Percentiles rank a stretch among this genome's conserved stretches.
These are phyloP conservation scores for Diarsia brunnea DNA, from an alignment of 2,888 invertebrate species.

Conservation along the genomic window DNA sequence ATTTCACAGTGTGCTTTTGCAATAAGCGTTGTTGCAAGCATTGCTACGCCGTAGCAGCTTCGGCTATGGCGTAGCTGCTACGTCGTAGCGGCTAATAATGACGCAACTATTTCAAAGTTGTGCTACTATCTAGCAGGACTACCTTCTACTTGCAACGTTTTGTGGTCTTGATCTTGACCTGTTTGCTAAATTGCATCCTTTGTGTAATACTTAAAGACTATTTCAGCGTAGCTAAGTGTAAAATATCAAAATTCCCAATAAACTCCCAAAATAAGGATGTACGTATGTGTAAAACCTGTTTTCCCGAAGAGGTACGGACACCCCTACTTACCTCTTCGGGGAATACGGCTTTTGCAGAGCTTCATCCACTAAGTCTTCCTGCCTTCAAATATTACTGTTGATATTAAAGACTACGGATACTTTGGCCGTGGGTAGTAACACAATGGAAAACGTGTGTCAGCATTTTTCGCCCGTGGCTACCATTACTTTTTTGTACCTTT, in stretches of 20 bases:
- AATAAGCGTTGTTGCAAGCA: background rate
- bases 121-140: conserved; percentile 1
- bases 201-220: background rate
- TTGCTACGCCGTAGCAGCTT: conserved; percentile 33
- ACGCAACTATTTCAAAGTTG: conserved; percentile 33
- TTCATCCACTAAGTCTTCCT: conserved; percentile 15
- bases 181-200: conserved; percentile 15
- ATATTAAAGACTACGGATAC: conserved; percentile 23
- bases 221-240: background rate
- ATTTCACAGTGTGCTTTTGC: conserved; percentile 3
- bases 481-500: background rate
- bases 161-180: conserved; percentile 6
- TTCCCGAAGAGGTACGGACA: background rate
- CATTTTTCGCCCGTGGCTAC: background rate
- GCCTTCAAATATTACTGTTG: conserved; percentile 35
- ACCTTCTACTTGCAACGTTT: background rate
- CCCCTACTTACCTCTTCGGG: background rate
- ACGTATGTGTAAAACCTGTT: background rate
- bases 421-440: background rate
- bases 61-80: background rate
- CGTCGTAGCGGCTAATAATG: background rate
- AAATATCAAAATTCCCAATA: background rate
- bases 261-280: background rate
- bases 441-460: background rate
- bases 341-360: conserved; percentile 5